Conservation (phyloP, 2,113 vertebrate genomes). For the Ciconia stormi region DNA sequence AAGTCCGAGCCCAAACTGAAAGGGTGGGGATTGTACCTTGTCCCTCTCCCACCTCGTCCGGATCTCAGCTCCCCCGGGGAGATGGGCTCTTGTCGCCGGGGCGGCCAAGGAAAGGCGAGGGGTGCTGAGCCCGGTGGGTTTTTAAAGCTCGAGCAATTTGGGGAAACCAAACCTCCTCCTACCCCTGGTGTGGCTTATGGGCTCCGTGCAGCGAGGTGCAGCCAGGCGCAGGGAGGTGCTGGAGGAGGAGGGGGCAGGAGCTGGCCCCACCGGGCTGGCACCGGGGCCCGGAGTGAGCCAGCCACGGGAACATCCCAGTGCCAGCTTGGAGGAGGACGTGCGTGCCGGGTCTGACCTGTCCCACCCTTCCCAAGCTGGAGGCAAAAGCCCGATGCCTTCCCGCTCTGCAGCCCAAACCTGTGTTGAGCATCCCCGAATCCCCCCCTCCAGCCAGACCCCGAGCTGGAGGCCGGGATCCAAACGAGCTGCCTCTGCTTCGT, state of each 20-base stretch:
- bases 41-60: background rate
- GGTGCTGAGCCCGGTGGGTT: background rate
- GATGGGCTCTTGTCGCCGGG: background rate
- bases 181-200: background rate
- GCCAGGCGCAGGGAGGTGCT: background rate
- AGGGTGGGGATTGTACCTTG: background rate
- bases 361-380: background rate
- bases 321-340: fast-evolving
- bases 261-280: background rate
- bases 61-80: background rate
- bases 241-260: background rate
- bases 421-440: background rate
- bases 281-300: fast-evolving
- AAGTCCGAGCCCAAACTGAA: background rate
- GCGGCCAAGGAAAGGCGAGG: background rate
- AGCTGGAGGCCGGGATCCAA: background rate
- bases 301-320: background rate
- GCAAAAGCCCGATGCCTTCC: background rate
- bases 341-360: fast-evolving
- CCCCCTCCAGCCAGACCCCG: background rate
- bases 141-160: background rate
- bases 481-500: fast-evolving
- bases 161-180: background rate
- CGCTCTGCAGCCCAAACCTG: background rate
- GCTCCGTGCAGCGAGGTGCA: background rate